Conservation (phyloP, 2,797 vertebrate genomes). For the Pangasius krempfi region DNA sequence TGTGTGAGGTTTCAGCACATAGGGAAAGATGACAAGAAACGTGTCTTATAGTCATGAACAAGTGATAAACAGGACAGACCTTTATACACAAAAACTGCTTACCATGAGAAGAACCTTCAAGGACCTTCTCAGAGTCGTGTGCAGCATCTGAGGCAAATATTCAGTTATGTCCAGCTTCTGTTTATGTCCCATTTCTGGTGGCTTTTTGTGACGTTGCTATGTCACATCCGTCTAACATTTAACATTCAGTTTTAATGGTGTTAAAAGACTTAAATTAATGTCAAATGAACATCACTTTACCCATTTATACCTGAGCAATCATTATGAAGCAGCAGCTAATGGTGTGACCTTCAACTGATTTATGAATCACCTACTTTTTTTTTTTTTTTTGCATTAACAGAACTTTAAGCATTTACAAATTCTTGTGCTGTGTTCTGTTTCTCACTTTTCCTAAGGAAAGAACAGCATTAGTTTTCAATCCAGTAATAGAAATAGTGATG, state of each 20-base stretch:
- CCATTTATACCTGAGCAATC: not conserved
- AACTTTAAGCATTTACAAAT: not conserved
- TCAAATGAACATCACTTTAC: not conserved
- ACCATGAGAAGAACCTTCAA: not conserved
- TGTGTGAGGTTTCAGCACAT: too few species aligned
- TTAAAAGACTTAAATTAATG: not conserved
- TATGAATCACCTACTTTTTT: not conserved
- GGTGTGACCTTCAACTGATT: not conserved
- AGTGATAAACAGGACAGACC: too few species aligned
- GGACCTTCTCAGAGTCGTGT: not conserved
- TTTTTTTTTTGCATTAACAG: not conserved
- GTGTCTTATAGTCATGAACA: too few species aligned
- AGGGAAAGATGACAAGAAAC: too few species aligned
- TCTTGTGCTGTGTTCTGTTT: not conserved
- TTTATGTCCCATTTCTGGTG: not conserved
- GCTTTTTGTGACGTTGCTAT: not conserved
- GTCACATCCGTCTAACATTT: not conserved
- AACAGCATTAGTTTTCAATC: constrained; percentile 5
- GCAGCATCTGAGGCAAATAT: not conserved
- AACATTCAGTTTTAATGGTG: not conserved
- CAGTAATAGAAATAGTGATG: not conserved
- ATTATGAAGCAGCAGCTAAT: not conserved
- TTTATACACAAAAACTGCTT: too few species aligned
- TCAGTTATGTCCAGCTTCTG: not conserved
- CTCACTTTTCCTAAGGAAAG: not conserved